Percentiles rank a stretch among this genome's conserved stretches.
phyloP scores from a whole-genome alignment of 2,888 invertebrate genomes.

The Acanthoscelides obtectus region DNA sequence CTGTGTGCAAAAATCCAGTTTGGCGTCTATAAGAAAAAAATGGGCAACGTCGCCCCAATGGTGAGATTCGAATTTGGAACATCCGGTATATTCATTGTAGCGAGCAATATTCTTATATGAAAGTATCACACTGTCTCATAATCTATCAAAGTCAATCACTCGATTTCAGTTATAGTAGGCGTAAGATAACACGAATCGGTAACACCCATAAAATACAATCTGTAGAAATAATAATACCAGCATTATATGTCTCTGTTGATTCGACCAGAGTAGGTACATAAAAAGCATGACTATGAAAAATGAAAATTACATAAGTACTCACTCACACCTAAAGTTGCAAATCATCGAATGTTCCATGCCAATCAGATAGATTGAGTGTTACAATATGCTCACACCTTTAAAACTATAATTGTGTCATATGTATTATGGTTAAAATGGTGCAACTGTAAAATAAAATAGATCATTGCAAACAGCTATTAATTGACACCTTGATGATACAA shows the following conservation, averaged over 20 bases:
- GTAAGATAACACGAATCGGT: neutral
- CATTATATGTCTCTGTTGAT: too few species aligned
- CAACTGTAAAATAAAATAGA: neutral
- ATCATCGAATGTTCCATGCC: neutral
- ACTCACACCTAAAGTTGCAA: neutral
- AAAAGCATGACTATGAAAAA: neutral
- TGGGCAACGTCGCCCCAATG: too few species aligned
- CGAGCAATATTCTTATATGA: too few species aligned
- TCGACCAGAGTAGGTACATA: neutral
- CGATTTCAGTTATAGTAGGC: neutral
- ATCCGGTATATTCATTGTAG: too few species aligned
- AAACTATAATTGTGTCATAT: neutral
- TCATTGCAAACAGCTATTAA: too few species aligned
- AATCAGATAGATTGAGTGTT: neutral
- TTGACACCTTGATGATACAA: too few species aligned
- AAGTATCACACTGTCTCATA: too few species aligned
- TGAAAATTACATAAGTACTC: neutral
- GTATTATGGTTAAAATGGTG: neutral
- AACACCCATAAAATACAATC: neutral
- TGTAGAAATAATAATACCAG: neutral
- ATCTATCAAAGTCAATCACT: neutral
- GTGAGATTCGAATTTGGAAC: too few species aligned
- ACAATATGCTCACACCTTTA: neutral
- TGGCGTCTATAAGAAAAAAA: too few species aligned
- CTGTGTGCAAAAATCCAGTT: too few species aligned